Base-by-base conservation (phyloP, 2,113 vertebrate species). In the Apodemus sylvaticus region DNA sequence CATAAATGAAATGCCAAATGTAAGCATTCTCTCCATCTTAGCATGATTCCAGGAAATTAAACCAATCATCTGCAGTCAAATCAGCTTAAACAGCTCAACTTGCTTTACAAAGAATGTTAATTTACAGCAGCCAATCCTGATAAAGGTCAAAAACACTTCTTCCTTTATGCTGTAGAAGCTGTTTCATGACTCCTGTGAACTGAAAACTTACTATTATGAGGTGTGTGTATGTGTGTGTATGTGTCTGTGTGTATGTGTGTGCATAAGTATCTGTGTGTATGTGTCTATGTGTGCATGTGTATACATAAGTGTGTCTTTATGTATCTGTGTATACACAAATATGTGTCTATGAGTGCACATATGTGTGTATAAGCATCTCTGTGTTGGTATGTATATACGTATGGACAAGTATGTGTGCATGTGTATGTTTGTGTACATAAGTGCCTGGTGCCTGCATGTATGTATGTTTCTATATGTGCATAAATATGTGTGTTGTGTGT, bases 11-110 rank as follows among this genome's bases (percentile, higher is more conserved):
- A 88, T 62, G 73, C 58, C 82, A 82, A 88, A 39, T 70, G 51
- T 58, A 82, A 91, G 74, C 26, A 88, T 91, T 87, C 36, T 51
- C 42, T 74, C 16, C 55, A 86, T 81, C 53, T 66, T 82, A 91
- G 68, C 51, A 68, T 68, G 76, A 91, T 88, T 94, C 26, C 74
- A 17, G 66, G 76, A 91, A 88, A 96, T 94, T 91, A 88, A 94
- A 70, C 76, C 83, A 88, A 88, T 76, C 66, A 88, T 36, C 60
- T 88, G 55, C 73, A 88, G 39, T 74, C 34, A 94, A 94, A 94
- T 83, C 58, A 70, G 31, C 55, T 96, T 58, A 81, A 91, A 91
- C 74, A 96, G 24, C 39, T 91, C 39, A 3, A 58, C 39, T 62
- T 70, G 48, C 68, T 39, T 77, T 76, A 83, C 55, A 88, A 83